Conservation (phyloP, 2,113 vertebrate genomes). For the Sylvicapra grimmia region DNA sequence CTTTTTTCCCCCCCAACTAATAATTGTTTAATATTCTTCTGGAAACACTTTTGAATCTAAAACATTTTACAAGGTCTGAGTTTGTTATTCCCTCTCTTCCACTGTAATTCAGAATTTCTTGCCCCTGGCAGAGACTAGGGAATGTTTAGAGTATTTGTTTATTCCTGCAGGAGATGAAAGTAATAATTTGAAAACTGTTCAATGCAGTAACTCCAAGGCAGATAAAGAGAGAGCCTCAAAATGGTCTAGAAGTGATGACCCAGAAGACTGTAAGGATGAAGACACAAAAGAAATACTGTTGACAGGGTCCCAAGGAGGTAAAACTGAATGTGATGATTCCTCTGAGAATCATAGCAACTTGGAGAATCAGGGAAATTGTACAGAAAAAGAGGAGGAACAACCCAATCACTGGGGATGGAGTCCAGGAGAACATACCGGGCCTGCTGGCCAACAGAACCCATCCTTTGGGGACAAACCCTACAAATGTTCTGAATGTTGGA, state of each 20-base stretch:
- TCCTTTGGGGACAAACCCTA: slow-evolving; percentile 9
- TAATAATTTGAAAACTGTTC: slow-evolving; percentile 44
- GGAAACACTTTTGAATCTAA: not conserved
- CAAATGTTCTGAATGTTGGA: slow-evolving; percentile 56
- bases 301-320: not conserved
- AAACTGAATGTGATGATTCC: slow-evolving; percentile 5
- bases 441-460: not conserved
- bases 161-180: slow-evolving; percentile 55
- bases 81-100: not conserved
- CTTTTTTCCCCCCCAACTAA: not conserved
- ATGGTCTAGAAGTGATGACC: slow-evolving; percentile 1
- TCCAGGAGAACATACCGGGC: not conserved
- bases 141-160: slow-evolving; percentile 52
- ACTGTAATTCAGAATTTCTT: slow-evolving; percentile 14
- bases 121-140: not conserved
- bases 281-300: not conserved
- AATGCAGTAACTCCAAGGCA: not conserved
- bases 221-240: slow-evolving; percentile 19
- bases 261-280: slow-evolving; percentile 1
- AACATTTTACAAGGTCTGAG: not conserved
- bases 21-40: not conserved
- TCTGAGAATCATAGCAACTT: not conserved
- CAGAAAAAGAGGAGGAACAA: not conserved
- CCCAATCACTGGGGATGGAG: not conserved
- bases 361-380: slow-evolving; percentile 15